Conservation (phyloP, 2,113 vertebrate species). For the Paradoxurus hermaphroditus region DNA sequence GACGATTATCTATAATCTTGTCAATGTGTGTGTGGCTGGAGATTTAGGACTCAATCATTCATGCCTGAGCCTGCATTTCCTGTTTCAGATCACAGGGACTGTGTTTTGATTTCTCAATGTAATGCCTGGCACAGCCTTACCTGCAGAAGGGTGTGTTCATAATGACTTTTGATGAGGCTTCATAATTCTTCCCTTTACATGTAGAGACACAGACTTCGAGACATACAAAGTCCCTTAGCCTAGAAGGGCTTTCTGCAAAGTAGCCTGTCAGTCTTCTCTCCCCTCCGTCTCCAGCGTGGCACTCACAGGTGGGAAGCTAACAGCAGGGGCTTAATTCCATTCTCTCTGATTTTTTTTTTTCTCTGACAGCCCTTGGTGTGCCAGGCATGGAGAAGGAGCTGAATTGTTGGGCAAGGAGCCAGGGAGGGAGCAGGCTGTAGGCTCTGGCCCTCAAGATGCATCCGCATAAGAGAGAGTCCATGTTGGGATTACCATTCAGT, state of each 20-base stretch:
- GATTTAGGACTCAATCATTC: background rate
- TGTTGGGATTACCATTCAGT: background rate
- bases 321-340: background rate
- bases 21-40: background rate
- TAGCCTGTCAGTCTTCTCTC: background rate
- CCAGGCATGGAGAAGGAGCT: background rate
- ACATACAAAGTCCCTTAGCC: background rate
- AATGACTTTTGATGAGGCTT: background rate
- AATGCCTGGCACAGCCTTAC: background rate
- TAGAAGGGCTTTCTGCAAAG: background rate
- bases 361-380: background rate
- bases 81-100: background rate
- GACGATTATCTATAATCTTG: background rate
- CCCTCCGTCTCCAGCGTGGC: background rate
- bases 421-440: background rate
- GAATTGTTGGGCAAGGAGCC: background rate
- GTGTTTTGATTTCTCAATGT: conserved; percentile 5
- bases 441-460: background rate
- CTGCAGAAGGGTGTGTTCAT: conserved; percentile 1
- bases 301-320: background rate
- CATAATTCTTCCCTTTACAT: background rate
- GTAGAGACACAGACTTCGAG: background rate
- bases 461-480: background rate
- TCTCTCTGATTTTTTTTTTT: background rate
- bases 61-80: conserved; percentile 33